These are phyloP conservation scores for Actinia tenebrosa DNA, from an alignment of 64 coral and sea anemone genomes.

Conservation along the genomic window DNA sequence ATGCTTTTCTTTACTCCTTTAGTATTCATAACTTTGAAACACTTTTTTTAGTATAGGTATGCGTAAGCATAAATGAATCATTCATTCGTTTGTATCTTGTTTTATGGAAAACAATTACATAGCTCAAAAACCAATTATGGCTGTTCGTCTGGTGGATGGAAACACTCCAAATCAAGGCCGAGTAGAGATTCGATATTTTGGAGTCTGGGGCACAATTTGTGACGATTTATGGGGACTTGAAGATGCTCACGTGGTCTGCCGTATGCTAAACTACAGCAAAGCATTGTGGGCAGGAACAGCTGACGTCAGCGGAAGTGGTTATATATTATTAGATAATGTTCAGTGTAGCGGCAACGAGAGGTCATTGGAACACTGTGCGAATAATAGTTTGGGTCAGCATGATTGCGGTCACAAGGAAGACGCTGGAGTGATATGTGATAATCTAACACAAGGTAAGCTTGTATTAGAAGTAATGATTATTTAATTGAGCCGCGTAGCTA, in stretches of 20 bases:
- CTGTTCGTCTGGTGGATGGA: neutral
- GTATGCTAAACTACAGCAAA: neutral
- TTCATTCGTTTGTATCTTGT: no score
- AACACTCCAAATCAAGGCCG: neutral
- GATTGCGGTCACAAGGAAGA: no score
- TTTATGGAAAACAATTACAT: no score
- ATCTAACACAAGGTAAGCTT: no score
- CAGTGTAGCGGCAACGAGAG: neutral
- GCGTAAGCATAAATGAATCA: no score
- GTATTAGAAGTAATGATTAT: no score
- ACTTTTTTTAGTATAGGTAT: no score
- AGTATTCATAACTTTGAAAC: no score
- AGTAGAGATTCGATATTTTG: neutral
- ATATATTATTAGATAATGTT: neutral
- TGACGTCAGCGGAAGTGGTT: neutral
- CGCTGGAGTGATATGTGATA: no score
- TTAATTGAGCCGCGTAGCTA: no score
- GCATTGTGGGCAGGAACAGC: neutral
- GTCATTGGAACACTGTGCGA: neutral
- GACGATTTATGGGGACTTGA: neutral
- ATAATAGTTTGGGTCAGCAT: no score
- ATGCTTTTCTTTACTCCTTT: no score
- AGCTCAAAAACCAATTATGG: neutral
- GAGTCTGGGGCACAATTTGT: conserved; percentile 4
- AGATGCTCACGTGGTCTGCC: neutral